Conservation (phyloP, 2,888 invertebrate genomes). For the Brachynemurus nebulosus region DNA sequence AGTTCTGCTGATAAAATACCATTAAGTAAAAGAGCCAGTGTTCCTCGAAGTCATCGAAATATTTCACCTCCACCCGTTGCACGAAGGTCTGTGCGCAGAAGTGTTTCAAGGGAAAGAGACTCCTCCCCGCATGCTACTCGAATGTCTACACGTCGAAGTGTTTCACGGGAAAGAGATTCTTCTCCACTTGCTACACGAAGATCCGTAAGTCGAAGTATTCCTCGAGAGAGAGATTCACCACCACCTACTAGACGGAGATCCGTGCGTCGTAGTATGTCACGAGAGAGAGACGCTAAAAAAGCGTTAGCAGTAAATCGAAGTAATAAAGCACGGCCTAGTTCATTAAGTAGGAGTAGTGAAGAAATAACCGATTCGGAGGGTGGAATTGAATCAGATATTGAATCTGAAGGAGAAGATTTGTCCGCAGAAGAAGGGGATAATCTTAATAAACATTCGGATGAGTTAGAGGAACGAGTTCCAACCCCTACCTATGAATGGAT, state of each 20-base stretch:
- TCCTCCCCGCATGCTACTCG: too few relatives aligned
- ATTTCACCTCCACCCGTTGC: conserved; percentile 5
- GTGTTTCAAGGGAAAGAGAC: too few relatives aligned
- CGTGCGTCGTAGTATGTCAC: too few relatives aligned
- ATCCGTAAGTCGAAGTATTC: too few relatives aligned
- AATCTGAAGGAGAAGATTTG: conserved; percentile 3
- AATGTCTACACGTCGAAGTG: background rate
- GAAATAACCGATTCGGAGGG: background rate
- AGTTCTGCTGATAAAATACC: conserved; percentile 25
- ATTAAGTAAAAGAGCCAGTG: conserved; percentile 15
- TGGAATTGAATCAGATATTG: conserved; percentile 7
- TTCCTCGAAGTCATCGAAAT: conserved; percentile 13
- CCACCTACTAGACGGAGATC: too few relatives aligned
- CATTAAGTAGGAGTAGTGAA: background rate
- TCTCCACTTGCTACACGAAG: too few relatives aligned
- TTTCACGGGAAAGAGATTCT: too few relatives aligned
- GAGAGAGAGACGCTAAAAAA: too few relatives aligned
- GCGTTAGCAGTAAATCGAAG: too few relatives aligned
- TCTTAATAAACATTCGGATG: conserved; percentile 20
- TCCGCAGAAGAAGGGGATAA: conserved; percentile 10
- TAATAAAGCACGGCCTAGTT: background rate
- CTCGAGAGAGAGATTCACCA: too few relatives aligned
- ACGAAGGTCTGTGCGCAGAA: too few relatives aligned
- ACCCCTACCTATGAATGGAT: conserved; percentile 49
- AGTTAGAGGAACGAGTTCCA: conserved; percentile 20